Conservation (phyloP, 35 echinoderm and acorn worm genomes). For the Chiridota heheva region DNA sequence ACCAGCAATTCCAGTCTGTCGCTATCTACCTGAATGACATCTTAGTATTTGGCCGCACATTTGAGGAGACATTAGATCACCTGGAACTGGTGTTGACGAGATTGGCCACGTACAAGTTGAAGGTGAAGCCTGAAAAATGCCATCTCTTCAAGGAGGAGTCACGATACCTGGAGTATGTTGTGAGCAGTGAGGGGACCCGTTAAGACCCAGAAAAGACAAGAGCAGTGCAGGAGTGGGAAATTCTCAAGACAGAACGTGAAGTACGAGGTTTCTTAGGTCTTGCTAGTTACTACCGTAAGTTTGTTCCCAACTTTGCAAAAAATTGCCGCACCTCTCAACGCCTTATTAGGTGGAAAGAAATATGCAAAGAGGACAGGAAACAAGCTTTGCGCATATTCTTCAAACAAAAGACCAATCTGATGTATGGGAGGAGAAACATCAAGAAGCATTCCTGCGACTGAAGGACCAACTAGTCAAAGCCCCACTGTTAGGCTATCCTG, state of each 20-base stretch:
- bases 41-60: not conserved
- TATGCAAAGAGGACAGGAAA: not conserved
- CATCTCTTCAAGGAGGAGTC: constrained; percentile 23
- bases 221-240: constrained; percentile 49
- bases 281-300: constrained; percentile 64
- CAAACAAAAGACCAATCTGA: not conserved
- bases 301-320: constrained; percentile 56
- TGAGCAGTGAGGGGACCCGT: not conserved
- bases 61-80: not conserved
- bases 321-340: constrained; percentile 69
- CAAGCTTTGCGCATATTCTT: not conserved
- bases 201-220: constrained; percentile 52
- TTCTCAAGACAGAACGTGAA: constrained; percentile 39
- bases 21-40: constrained; percentile 22
- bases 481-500: constrained; percentile 34
- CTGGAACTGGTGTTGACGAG: constrained; percentile 32
- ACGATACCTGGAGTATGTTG: constrained; percentile 12
- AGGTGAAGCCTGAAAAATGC: constrained; percentile 48
- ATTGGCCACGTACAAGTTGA: constrained; percentile 23
- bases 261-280: constrained; percentile 60
- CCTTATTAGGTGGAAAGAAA: constrained; percentile 27
- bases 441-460: constrained; percentile 32
- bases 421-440: constrained; percentile 3
- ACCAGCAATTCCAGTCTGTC: constrained; percentile 9
- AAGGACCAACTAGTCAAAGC: constrained; percentile 7